Percentiles rank a stretch among this genome's conserved stretches.
phyloP scores from a whole-genome alignment of 1,140 invertebrate genomes.

The Neuroterus valhalla region DNA sequence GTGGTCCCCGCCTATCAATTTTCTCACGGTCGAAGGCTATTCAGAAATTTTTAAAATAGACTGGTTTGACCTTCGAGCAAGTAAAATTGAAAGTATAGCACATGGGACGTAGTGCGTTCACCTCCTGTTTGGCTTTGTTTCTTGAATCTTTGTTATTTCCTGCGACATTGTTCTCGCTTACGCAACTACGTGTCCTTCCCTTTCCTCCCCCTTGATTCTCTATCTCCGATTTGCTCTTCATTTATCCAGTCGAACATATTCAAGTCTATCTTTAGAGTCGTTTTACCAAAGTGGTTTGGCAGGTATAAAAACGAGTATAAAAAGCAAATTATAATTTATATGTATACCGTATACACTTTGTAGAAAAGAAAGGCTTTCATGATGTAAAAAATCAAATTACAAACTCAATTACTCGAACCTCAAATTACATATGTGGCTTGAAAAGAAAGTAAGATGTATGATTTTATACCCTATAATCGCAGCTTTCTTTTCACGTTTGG shows the following conservation, averaged over 20 bases:
- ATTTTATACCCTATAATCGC: no score
- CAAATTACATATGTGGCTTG: no score
- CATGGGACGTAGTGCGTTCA: slow-evolving; percentile 41
- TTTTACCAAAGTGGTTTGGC: slow-evolving; percentile 9
- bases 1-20: background rate
- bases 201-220: slow-evolving; percentile 34
- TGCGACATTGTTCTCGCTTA: slow-evolving; percentile 39
- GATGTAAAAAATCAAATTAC: no score
- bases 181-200: slow-evolving; percentile 39
- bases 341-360: no score
- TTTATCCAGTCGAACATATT: background rate
- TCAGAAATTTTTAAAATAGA: background rate
- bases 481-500: no score
- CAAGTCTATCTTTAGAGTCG: slow-evolving; percentile 15
- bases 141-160: slow-evolving; percentile 37
- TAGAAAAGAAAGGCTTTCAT: no score
- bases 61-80: slow-evolving; percentile 5
- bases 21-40: slow-evolving; percentile 11
- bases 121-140: slow-evolving; percentile 42
- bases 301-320: slow-evolving; percentile 16
- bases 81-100: slow-evolving; percentile 12
- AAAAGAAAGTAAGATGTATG: no score
- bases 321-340: no score
- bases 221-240: background rate
- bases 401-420: no score